Percentiles rank a stretch among this genome's conserved stretches.
These are phyloP conservation scores for Drosophila longiperda DNA, from an alignment of 2,888 invertebrate species.

Conservation along the genomic window DNA sequence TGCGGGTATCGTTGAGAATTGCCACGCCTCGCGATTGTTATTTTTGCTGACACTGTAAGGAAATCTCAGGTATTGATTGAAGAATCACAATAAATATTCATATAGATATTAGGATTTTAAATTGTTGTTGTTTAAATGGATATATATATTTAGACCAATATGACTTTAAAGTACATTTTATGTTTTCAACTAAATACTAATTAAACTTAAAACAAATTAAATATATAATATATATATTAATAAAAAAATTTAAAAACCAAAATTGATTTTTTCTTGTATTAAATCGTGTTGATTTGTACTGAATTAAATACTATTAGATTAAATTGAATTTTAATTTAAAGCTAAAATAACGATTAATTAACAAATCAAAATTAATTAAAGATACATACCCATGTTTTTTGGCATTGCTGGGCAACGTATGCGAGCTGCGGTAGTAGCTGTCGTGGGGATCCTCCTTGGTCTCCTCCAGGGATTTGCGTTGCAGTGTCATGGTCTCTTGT, in stretches of 20 bases:
- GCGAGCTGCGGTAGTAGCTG: constrained; percentile 88
- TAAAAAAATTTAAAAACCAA: background rate
- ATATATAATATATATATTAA: too few relatives aligned
- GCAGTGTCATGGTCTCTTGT: constrained; percentile 89
- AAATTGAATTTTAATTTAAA: background rate
- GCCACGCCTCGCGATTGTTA: constrained; percentile 87
- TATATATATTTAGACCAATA: background rate
- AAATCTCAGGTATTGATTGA: constrained; percentile 2
- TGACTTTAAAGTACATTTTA: background rate
- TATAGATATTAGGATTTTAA: background rate
- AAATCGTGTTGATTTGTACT: background rate
- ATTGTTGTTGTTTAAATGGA: background rate
- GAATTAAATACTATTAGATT: background rate
- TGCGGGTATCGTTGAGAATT: constrained; percentile 88
- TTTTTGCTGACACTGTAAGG: constrained; percentile 85
- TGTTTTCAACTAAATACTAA: background rate
- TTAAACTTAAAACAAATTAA: background rate
- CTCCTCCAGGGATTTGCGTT: constrained; percentile 86
- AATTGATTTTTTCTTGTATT: background rate
- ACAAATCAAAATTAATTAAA: background rate
- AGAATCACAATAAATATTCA: background rate
- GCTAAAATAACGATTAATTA: background rate
- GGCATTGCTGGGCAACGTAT: constrained; percentile 88
- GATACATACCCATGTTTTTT: constrained; percentile 84
- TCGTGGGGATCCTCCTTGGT: constrained; percentile 84